Conservation (phyloP, 2,113 vertebrate genomes). For the Cisticola juncidis region DNA sequence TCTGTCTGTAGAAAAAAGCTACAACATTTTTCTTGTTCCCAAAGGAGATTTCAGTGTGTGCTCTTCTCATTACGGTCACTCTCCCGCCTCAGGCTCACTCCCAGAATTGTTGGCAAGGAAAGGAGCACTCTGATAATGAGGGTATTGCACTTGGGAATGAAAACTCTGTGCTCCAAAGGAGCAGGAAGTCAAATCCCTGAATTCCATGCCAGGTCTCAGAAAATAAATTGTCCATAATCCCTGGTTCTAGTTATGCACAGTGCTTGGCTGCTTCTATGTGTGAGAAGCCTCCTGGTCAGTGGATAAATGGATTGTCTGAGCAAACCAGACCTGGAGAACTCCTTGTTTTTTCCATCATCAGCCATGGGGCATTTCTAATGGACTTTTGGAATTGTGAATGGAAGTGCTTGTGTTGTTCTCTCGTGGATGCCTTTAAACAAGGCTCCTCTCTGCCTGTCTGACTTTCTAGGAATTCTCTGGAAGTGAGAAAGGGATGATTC, state of each 20-base stretch:
- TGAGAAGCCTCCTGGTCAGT: neutral
- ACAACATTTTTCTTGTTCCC: neutral
- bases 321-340: neutral
- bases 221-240: neutral
- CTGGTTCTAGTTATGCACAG: neutral
- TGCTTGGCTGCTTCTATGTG: no score
- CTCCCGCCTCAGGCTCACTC: neutral
- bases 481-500: neutral
- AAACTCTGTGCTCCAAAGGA: neutral
- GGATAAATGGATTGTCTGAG: neutral
- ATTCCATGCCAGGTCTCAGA: neutral
- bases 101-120: neutral
- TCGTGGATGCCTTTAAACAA: neutral
- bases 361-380: neutral
- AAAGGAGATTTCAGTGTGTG: neutral
- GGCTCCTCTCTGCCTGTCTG: neutral
- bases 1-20: neutral
- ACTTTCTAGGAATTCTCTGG: neutral
- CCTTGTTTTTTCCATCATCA: neutral
- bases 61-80: neutral
- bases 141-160: neutral
- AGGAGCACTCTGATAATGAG: neutral
- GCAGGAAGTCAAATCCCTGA: neutral
- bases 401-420: no score
- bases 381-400: neutral